phyloP scores from a whole-genome alignment of 2,113 vertebrate genomes.

The Sinocyclocheilus maitianheensis region DNA sequence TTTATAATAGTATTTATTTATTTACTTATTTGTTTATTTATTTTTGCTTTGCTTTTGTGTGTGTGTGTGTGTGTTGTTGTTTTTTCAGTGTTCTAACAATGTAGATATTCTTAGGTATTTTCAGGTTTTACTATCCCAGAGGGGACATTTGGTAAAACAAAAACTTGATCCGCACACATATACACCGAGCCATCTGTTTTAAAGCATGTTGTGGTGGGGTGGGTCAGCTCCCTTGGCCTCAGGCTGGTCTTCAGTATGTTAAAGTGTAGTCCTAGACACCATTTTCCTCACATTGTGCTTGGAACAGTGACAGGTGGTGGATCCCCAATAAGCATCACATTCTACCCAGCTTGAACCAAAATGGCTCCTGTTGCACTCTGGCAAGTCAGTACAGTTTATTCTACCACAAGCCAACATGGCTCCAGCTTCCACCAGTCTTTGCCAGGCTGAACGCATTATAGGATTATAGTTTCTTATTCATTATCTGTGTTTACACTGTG shows the following conservation, averaged over 20 bases:
- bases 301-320: slow-evolving; percentile 7
- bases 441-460: not conserved
- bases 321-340: not conserved
- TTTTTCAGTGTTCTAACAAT: no score
- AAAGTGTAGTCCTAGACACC: not conserved
- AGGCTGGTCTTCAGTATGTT: not conserved
- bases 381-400: slow-evolving; percentile 4
- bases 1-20: no score
- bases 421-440: slow-evolving; percentile 18
- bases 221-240: not conserved
- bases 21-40: no score
- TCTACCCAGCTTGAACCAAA: slow-evolving; percentile 3
- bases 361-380: slow-evolving; percentile 12
- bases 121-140: not conserved
- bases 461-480: not conserved
- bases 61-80: no score
- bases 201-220: not conserved
- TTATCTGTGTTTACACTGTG: not conserved
- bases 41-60: no score
- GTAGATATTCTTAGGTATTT: no score
- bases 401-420: slow-evolving; percentile 44
- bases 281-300: slow-evolving; percentile 15
- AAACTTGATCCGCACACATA: not conserved
- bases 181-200: slow-evolving; percentile 12
- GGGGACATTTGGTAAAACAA: no score